Conservation (phyloP, 1,140 invertebrate genomes). For the Lamellibrachia luymesi region DNA sequence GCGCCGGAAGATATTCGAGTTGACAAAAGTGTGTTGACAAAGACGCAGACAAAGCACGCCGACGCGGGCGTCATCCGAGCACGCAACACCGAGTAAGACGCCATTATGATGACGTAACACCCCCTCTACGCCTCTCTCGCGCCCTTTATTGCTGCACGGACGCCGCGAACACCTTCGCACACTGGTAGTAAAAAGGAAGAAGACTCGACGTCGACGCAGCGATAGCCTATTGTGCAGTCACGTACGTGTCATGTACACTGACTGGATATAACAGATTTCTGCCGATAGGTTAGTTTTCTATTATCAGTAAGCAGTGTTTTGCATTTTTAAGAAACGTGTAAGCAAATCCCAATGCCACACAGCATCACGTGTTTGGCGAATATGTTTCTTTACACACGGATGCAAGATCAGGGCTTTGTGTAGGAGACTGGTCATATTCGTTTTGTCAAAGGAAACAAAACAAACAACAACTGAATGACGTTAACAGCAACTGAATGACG, state of each 20-base stretch:
- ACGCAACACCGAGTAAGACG: background rate
- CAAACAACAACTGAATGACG: no score
- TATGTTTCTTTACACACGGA: no score
- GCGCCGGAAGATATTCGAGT: background rate
- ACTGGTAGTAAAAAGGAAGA: background rate
- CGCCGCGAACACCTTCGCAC: background rate
- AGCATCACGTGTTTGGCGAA: no score
- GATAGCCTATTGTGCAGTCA: background rate
- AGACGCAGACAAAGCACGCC: background rate
- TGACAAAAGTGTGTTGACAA: background rate
- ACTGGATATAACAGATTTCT: background rate
- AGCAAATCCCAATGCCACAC: no score
- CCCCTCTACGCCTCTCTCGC: background rate
- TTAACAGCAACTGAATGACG: no score
- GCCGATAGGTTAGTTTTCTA: background rate
- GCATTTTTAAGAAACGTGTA: background rate
- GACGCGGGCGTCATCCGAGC: background rate
- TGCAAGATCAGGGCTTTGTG: no score
- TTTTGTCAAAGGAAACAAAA: no score
- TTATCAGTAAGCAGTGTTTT: background rate
- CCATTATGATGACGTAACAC: slow-evolving; percentile 4
- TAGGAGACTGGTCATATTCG: no score
- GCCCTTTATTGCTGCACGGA: background rate
- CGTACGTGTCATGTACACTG: background rate
- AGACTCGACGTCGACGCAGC: background rate